Evolutionary conservation across 2,888 invertebrate genomes (phyloP), one percentile per base, ranked within the genome.

Genomic region (Yponomeuta malinellus): DNA sequence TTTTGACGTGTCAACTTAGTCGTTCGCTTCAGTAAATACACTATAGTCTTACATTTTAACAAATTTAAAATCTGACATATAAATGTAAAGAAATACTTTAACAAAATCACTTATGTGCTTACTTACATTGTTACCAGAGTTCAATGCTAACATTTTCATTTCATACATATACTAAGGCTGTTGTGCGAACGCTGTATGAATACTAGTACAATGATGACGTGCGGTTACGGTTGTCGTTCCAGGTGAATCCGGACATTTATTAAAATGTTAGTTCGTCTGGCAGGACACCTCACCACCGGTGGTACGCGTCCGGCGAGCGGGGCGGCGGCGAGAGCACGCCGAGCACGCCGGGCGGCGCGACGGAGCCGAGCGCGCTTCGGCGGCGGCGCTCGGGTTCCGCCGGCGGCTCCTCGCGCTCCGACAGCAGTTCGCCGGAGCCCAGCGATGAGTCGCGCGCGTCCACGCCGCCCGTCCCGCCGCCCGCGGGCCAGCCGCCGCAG

Each of bases 371-470:
- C 74, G 79, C 71, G 76, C 90, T 89, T 81, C 90, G 89, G 76
- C 87, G 93, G 86, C 85, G 94, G 84, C 79, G 89, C 84, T 83
- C 93, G 79, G 84, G 93, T 83, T 90, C 94, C 86, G 76, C 82
- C 71, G 37, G 29, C 77, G 91, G 83, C 80, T 93, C 88, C 71
- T 92, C 92, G 74, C 87, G 90, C 75, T 90, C 91, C 72, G 93
- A 93, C 73, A 93, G 93, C 75, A 93, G 92, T 79, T 94, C 95
- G 74, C 93, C 94, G 72, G 94, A 93, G 77, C 90, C 90, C 75
- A 93, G 93, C 78, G 90, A 90, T 79, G 93, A 93, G 71, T 93
- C 93, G 75, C 89, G 94, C 75, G 94, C 94, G 71, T 94, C 94
- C 76, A 93, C 85, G 81, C 78, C 87, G 82, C 78, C 82, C 63